These are phyloP conservation scores for Archivesica marissinica DNA, from an alignment of 1,140 invertebrate species.

Conservation along the genomic window DNA sequence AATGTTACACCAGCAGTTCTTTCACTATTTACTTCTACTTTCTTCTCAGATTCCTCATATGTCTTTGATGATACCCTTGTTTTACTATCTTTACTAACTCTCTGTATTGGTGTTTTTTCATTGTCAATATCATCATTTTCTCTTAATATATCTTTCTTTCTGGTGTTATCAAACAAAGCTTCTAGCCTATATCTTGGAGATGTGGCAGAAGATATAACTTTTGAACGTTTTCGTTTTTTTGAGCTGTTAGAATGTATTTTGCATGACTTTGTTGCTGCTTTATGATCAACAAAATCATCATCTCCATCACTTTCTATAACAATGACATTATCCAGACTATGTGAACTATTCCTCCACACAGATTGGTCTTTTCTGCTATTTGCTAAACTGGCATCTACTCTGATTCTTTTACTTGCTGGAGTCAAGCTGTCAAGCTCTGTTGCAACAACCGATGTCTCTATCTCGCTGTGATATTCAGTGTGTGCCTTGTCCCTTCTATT, in stretches of 20 bases:
- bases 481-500: too few species aligned
- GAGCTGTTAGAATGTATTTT: not conserved
- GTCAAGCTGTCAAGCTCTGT: not conserved
- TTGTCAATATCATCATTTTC: not conserved
- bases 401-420: not conserved
- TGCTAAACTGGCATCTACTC: not conserved
- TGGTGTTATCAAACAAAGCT: not conserved
- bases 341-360: not conserved
- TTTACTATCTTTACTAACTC: not conserved
- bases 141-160: not conserved
- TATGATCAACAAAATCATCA: conserved; percentile 42
- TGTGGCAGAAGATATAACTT: not conserved
- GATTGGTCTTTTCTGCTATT: not conserved
- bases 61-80: not conserved
- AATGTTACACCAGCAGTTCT: not conserved
- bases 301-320: conserved; percentile 49
- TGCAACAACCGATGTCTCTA: too few species aligned
- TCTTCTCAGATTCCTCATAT: not conserved
- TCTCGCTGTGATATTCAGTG: too few species aligned
- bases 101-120: not conserved
- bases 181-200: conserved; percentile 16
- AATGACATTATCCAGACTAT: not conserved
- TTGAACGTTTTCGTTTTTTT: conserved; percentile 11
- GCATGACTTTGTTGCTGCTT: not conserved
- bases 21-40: not conserved